Evolutionary conservation across 2,113 vertebrate species (phyloP), one percentile per base, ranked within the genome.

Genomic region (Anarhynchus alexandrinus): DNA sequence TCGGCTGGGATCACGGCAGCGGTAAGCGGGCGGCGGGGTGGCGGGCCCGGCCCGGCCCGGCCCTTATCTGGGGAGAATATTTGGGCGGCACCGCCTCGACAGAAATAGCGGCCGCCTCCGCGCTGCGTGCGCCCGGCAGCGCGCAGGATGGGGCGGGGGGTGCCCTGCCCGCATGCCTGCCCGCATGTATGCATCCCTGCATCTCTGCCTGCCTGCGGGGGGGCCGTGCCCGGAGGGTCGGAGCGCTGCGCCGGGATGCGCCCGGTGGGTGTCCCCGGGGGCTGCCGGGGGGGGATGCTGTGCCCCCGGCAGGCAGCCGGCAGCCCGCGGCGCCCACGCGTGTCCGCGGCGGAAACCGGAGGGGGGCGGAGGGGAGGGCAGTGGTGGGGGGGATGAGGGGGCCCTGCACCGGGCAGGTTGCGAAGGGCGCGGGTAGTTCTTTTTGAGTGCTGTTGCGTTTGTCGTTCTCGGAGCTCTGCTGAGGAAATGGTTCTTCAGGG

Each of bases 41-140:
- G 81, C 67, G 95, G 84, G 65, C 57, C 57, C 57, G 96, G 98
- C 96, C 98, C 98, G 84, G 65, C 57, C 57, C 57, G 96, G 98
- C 96, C 98, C 98, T 98, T 99, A 99, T 99, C 98, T 98, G 99
- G 99, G 97, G 98, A 99, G 98, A 99, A 97, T 98, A 99, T 98
- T 98, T 98, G 97, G 96, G 98, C 97, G 98, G 98, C 98, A 98
- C 97, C 97, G 95, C 90, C 86, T 61, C 59, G 88, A 96, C 96
- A 98, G 97, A 98, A 98, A 98, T 97, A 98, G 97, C 95, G 26
- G 72, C 93, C 87, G 79, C 94, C 82, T 79, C 40, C 36, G 47
- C 40, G 25, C 65, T 47, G 45, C 8, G 1, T 23, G 40, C 55
- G 45, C 49, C 34, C 49, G 21, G 23, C 45, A 34, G 30, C 38